Conservation (phyloP, 2,888 invertebrate genomes). For the Eurytoma californica region DNA sequence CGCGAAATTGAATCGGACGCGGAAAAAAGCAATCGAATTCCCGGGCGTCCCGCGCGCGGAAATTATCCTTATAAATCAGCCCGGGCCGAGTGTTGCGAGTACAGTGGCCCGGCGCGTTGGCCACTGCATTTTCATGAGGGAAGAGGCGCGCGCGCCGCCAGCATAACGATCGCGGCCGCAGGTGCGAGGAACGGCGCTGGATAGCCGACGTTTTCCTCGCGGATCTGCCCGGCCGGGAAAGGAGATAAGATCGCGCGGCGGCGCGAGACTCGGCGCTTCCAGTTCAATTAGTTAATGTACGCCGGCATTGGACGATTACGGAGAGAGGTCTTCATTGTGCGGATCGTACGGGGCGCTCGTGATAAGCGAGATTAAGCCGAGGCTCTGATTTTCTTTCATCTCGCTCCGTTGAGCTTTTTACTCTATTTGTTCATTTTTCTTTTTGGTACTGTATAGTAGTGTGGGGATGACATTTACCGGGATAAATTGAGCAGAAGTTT, state of each 20-base stretch:
- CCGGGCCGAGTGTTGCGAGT: background rate
- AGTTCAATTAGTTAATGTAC: conserved; percentile 33
- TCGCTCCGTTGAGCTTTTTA: background rate
- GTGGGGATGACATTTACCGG: no score
- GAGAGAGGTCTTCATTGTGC: conserved; percentile 25
- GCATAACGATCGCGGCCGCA: conserved; percentile 22
- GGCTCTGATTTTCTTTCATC: conserved; percentile 1
- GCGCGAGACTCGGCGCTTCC: background rate
- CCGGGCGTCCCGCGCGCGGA: conserved; percentile 34
- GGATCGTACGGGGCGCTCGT: background rate
- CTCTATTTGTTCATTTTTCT: no score
- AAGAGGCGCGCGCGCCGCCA: conserved; percentile 1
- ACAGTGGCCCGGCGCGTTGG: background rate
- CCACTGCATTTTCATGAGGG: conserved; percentile 10
- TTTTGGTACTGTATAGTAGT: no score
- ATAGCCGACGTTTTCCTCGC: conserved; percentile 4
- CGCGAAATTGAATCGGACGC: conserved; percentile 22
- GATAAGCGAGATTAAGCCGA: background rate
- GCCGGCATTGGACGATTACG: conserved; percentile 24
- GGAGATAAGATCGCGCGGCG: conserved; percentile 30
- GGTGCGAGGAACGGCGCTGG: background rate
- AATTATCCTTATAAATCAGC: conserved; percentile 44
- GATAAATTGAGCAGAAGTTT: no score
- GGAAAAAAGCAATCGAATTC: conserved; percentile 36
- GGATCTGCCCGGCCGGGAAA: background rate